Evolutionary conservation across 23 tunicate genomes (phyloP), one percentile per base, ranked within the genome.

Genomic region (Ciona savignyi): DNA sequence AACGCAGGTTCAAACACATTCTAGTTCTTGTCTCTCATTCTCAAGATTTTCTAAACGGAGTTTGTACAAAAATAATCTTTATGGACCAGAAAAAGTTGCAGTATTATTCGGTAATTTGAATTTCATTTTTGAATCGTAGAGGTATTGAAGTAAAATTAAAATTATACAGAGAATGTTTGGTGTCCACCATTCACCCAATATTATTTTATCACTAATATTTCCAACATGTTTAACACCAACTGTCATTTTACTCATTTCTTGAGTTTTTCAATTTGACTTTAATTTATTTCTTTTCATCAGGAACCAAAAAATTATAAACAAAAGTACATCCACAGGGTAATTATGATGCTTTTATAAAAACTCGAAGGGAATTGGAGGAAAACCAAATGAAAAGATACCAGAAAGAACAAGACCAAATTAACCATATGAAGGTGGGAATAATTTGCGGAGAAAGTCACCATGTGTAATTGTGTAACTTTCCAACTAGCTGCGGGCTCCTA

Each of bases 301-400:
- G n/a, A n/a, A n/a, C n/a, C n/a, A n/a, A n/a, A n/a, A n/a, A n/a
- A n/a, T n/a, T n/a, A n/a, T n/a, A n/a, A n/a, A n/a, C n/a, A n/a
- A n/a, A n/a, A n/a, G n/a, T n/a, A n/a, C n/a, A n/a, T 27, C 27
- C 72, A 4, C 80, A 86, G 86, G 97, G 97, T 29, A 80, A 91
- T 62, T 91, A 91, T 67, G 97, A 91, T 61, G 85, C 90, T 0
- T 91, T 91, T 61, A 75, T 91, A 2, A 68, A 74, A 30, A 91
- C 97, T 15, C 62, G 73, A 77, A 63, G 25, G 4, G 97, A 91
- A 34, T 63, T 85, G 75, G 81, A 74, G 25, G 97, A 91, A 80
- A 80, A 91, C 34, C 97, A 91, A 91, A 91, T 91, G 97, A 91
- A 91, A 34, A 62, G 86, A 72, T 91, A 85, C 74, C 69, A 85